A percentile compares a stretch with the other conserved stretches of the same genome.
These are phyloP conservation scores for Zhengitettix transpicula DNA, from an alignment of 2,888 invertebrate species.

Conservation along the genomic window DNA sequence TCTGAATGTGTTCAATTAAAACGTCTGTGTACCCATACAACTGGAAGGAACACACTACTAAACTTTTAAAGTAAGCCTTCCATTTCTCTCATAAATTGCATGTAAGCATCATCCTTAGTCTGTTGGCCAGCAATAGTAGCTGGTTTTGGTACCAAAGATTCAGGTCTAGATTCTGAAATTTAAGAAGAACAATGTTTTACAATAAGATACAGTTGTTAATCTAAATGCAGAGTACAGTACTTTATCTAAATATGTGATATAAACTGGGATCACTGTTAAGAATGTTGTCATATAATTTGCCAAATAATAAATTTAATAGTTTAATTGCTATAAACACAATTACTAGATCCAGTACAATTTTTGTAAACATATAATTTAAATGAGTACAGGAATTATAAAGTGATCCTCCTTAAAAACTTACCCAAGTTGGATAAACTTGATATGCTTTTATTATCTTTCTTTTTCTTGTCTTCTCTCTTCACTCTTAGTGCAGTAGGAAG, in stretches of 20 bases:
- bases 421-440: neutral
- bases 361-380: too few relatives aligned
- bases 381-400: too few relatives aligned
- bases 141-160: conserved; percentile 14
- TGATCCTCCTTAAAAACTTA: neutral
- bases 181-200: neutral
- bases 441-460: conserved; percentile 13
- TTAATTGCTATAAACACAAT: too few relatives aligned
- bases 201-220: too few relatives aligned
- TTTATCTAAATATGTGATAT: too few relatives aligned
- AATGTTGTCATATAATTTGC: too few relatives aligned
- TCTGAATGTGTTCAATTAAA: too few relatives aligned
- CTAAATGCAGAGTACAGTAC: too few relatives aligned
- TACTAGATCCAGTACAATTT: neutral
- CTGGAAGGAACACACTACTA: too few relatives aligned
- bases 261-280: too few relatives aligned
- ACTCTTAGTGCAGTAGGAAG: conserved; percentile 85
- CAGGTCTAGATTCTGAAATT: conserved; percentile 10
- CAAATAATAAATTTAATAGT: too few relatives aligned
- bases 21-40: too few relatives aligned
- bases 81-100: conserved; percentile 98
- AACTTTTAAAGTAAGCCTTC: conserved; percentile 58
- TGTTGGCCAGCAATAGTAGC: conserved; percentile 31
- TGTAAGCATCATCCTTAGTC: conserved; percentile 94
- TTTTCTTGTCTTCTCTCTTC: conserved; percentile 66